Percentiles rank a stretch among this genome's conserved stretches.
Evolutionary conservation across 1,140 invertebrate species (phyloP).

Genomic region (Akabosia matsudoensis): DNA sequence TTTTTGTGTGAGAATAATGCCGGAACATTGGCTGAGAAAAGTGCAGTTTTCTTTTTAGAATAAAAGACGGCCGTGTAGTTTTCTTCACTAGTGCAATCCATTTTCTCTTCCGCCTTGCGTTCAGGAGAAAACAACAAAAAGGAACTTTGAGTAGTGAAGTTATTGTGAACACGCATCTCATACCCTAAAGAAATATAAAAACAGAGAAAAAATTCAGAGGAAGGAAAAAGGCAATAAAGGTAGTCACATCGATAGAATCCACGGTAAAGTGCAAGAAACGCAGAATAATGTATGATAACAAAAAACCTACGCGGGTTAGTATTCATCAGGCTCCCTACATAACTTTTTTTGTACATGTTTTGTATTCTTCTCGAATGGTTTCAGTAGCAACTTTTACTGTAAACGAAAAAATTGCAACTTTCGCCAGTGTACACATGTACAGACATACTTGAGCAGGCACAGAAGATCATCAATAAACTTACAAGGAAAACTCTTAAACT

Average conservation of each 20-base stretch:
- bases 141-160: no score
- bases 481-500: no score
- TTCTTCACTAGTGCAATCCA: no score
- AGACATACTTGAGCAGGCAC: no score
- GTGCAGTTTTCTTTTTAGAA: no score
- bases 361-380: constrained; percentile 12
- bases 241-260: neutral
- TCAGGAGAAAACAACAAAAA: no score
- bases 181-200: neutral
- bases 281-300: no score
- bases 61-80: no score
- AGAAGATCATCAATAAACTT: no score
- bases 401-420: constrained; percentile 7
- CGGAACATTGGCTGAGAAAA: no score
- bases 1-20: neutral
- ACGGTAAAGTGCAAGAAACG: neutral
- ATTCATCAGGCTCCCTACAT: constrained; percentile 19
- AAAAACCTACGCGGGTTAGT: neutral
- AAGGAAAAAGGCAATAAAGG: constrained; percentile 9
- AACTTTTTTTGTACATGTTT: constrained; percentile 4
- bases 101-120: no score
- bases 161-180: no score
- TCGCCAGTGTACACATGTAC: neutral
- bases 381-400: constrained; percentile 13
- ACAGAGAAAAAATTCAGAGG: neutral